Evolutionary conservation across 1,140 invertebrate species (phyloP).

Genomic region (Pinna nobilis): DNA sequence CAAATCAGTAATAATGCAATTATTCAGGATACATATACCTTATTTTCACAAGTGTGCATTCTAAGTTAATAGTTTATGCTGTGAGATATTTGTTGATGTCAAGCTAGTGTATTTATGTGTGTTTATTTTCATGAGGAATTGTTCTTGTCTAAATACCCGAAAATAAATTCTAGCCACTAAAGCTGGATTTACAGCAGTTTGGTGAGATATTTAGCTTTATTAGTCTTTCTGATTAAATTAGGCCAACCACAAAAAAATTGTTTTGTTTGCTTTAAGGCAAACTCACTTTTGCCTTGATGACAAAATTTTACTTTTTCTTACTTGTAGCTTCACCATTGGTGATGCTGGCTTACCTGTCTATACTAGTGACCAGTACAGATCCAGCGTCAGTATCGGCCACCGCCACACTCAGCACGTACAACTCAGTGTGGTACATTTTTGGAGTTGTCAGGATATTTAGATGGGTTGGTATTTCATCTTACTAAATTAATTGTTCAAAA

Average conservation of each 20-base stretch:
- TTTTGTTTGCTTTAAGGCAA: no score
- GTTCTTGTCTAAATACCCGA: neutral
- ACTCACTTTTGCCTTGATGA: neutral
- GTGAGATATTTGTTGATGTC: no score
- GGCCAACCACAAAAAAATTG: no score
- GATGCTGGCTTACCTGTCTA: conserved; percentile 65
- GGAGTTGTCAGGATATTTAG: conserved; percentile 68
- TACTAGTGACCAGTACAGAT: conserved; percentile 47
- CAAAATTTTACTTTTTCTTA: conserved; percentile 1
- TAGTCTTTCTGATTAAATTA: neutral
- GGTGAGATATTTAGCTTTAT: neutral
- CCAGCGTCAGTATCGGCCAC: conserved; percentile 39
- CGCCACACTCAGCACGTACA: conserved; percentile 41
- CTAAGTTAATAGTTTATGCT: no score
- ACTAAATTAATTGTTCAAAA: neutral
- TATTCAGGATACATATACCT: no score
- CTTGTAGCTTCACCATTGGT: conserved; percentile 62
- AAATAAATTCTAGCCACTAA: neutral
- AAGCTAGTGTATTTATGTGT: no score
- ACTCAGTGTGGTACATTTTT: conserved; percentile 66
- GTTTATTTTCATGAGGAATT: neutral
- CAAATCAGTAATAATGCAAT: no score
- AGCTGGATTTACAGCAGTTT: neutral
- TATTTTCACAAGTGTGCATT: no score
- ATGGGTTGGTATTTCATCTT: conserved; percentile 66